Evolutionary conservation across 1,140 invertebrate genomes (phyloP).

Genomic region (Drosophila leontia): DNA sequence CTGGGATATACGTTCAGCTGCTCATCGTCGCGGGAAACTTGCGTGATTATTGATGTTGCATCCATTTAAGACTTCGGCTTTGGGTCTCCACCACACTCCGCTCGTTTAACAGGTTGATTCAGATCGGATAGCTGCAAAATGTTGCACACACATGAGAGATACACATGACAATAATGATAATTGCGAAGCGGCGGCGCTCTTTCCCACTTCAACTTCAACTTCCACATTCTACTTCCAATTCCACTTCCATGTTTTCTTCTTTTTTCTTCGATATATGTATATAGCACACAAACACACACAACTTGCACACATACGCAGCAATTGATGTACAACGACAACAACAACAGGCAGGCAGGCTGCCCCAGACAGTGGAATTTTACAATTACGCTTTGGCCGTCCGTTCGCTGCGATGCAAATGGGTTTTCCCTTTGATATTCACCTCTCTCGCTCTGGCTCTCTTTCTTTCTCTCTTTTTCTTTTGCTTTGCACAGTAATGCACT

Average conservation of each 20-base stretch:
- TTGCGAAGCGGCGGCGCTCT: constrained; percentile 13
- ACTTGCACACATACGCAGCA: constrained; percentile 12
- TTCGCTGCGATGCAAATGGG: constrained; percentile 79
- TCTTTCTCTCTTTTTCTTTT: constrained; percentile 13
- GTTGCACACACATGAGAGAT: constrained; percentile 65
- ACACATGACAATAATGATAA: constrained; percentile 43
- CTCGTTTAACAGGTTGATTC: constrained; percentile 49
- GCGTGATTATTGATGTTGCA: constrained; percentile 99
- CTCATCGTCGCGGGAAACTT: constrained; percentile 98
- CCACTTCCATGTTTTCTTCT: constrained; percentile 61
- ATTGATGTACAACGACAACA: constrained; percentile 43
- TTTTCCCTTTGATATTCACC: constrained; percentile 80
- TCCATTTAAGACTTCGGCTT: constrained; percentile 93
- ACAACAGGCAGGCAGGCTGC: constrained; percentile 51
- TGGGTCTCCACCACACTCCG: constrained; percentile 25
- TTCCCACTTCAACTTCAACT: constrained; percentile 8
- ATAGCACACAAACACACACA: constrained; percentile 31
- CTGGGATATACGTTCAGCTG: constrained; percentile 95
- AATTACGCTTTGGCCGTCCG: constrained; percentile 81
- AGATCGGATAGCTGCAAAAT: constrained; percentile 53
- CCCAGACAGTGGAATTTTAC: constrained; percentile 82
- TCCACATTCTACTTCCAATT: constrained; percentile 15
- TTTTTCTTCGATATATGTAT: constrained; percentile 46
- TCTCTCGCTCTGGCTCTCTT: constrained; percentile 46
- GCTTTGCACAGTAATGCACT: constrained; percentile 69